A percentile compares a stretch with the other conserved stretches of the same genome.
Conservation (phyloP, 2,888 invertebrate species). For the Scaptomyza parva region DNA sequence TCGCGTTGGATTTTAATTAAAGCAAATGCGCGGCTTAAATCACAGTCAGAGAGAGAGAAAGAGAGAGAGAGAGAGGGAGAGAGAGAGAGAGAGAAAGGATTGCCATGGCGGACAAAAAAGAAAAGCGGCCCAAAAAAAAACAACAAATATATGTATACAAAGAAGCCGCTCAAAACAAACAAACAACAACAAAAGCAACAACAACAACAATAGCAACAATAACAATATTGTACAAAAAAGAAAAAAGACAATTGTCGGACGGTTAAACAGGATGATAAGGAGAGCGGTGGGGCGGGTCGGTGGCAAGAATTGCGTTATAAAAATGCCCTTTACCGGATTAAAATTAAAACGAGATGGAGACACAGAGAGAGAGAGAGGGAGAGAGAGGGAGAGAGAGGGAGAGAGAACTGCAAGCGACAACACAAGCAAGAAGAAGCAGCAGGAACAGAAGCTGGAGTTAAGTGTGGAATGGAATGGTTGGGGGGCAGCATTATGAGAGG, state of each 20-base stretch:
- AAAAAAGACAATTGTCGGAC: conserved; percentile 51
- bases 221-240: too few relatives aligned
- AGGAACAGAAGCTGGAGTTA: not conserved
- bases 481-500: too few relatives aligned
- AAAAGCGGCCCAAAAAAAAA: conserved; percentile 22
- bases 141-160: not conserved
- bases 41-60: not conserved
- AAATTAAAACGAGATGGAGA: conserved; percentile 60
- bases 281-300: not conserved
- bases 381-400: conserved; percentile 9
- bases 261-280: not conserved
- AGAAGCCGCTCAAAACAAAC: conserved; percentile 1
- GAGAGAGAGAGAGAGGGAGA: not conserved
- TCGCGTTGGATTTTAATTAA: conserved; percentile 66
- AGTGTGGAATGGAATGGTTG: not conserved
- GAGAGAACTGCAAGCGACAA: conserved; percentile 45
- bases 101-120: conserved; percentile 14
- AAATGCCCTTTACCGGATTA: conserved; percentile 66
- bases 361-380: conserved; percentile 1
- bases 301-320: conserved; percentile 22
- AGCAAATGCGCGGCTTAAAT: conserved; percentile 43
- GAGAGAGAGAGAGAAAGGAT: not conserved
- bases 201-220: conserved; percentile 45
- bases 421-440: not conserved
- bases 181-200: conserved; percentile 31